Percentiles rank a stretch among this genome's conserved stretches.
Evolutionary conservation across 64 coral and sea anemone species (phyloP).

Genomic region (Pocillopora damicornis): DNA sequence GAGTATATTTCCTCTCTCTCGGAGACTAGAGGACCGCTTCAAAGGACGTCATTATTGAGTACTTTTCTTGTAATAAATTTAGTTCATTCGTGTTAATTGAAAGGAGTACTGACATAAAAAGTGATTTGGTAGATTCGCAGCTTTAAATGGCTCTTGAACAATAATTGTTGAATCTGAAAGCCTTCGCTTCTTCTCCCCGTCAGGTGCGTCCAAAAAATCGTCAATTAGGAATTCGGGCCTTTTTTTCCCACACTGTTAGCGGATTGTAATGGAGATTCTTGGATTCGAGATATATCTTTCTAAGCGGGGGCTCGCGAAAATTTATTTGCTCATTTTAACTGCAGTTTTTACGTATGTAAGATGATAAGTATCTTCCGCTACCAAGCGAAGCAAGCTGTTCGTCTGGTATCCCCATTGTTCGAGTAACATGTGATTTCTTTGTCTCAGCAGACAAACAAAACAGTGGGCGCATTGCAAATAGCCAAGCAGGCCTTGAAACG

Average conservation of each 20-base stretch:
- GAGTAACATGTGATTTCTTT: conserved; percentile 46
- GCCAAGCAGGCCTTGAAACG: neutral
- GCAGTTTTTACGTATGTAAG: neutral
- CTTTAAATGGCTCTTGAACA: too few species aligned
- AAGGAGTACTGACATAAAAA: too few species aligned
- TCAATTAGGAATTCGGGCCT: neutral
- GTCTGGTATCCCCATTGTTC: conserved; percentile 33
- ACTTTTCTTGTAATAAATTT: too few species aligned
- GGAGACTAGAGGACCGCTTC: too few species aligned
- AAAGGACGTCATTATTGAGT: too few species aligned
- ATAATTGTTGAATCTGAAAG: too few species aligned
- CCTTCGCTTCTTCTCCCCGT: too few species aligned
- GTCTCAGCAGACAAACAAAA: conserved; percentile 37
- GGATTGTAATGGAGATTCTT: neutral
- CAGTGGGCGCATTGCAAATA: neutral
- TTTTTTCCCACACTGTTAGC: neutral
- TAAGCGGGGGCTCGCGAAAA: neutral
- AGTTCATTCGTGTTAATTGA: too few species aligned
- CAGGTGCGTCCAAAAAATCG: neutral
- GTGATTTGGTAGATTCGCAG: too few species aligned
- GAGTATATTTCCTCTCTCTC: too few species aligned
- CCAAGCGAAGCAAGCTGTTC: conserved; percentile 47
- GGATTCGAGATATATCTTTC: neutral
- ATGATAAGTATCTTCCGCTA: conserved; percentile 23
- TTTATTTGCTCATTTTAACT: conserved; percentile 38